A percentile compares a stretch with the other conserved stretches of the same genome.
Conservation (phyloP, 2,888 invertebrate genomes). For the Congeria kusceri region DNA sequence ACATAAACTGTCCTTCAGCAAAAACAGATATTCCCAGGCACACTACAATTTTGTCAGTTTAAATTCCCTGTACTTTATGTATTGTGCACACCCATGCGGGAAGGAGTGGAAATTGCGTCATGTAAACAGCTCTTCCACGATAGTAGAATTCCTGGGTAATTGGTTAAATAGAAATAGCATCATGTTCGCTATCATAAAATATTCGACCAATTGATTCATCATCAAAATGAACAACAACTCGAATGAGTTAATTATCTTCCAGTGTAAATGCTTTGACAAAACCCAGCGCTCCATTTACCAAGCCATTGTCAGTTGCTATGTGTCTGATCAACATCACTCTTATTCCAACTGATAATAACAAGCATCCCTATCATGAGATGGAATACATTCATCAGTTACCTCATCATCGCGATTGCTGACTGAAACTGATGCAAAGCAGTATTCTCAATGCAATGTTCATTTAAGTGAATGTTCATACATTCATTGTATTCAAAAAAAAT, state of each 20-base stretch:
- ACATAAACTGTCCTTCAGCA: constrained; percentile 23
- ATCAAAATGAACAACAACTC: too few species aligned
- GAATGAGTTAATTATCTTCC: too few species aligned
- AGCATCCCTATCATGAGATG: constrained; percentile 24
- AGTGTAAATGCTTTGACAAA: too few species aligned
- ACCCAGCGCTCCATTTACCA: too few species aligned
- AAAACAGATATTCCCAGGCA: constrained; percentile 29
- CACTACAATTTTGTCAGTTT: constrained; percentile 26
- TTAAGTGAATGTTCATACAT: neutral
- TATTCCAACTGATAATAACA: constrained; percentile 20
- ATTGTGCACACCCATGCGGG: constrained; percentile 35
- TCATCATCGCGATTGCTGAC: neutral
- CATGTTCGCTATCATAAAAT: too few species aligned
- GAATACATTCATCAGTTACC: neutral
- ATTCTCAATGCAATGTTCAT: neutral
- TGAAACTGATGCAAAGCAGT: constrained; percentile 21
- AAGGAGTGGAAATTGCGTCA: constrained; percentile 39
- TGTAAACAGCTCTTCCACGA: constrained; percentile 14
- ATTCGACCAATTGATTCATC: too few species aligned
- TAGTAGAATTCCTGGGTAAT: too few species aligned
- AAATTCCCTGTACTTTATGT: constrained; percentile 42
- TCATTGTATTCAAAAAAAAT: constrained; percentile 23
- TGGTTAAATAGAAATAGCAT: too few species aligned
- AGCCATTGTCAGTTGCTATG: constrained; percentile 18
- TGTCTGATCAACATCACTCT: constrained; percentile 37